Evolutionary conservation across 2,888 invertebrate species (phyloP).

Genomic region (Epistrophe grossulariae): DNA sequence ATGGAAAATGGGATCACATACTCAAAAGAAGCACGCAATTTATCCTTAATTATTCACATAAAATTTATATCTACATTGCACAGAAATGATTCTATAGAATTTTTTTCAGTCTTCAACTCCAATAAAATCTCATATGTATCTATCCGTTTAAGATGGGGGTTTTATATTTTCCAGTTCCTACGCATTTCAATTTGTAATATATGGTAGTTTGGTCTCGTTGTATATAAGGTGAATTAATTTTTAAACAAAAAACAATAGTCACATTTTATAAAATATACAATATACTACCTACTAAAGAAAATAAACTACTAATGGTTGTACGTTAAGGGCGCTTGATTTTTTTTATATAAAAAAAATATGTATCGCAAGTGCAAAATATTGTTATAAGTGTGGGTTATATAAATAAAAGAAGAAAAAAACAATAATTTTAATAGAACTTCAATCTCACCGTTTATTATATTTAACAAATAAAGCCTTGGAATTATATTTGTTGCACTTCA

Average conservation of each 20-base stretch:
- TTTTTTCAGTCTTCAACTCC: not conserved
- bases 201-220: conserved; percentile 15
- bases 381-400: conserved; percentile 51
- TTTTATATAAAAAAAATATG: conserved; percentile 21
- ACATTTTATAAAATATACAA: conserved; percentile 13
- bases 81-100: conserved; percentile 6
- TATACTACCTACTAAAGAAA: not conserved
- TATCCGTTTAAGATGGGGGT: conserved; percentile 4
- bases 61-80: conserved; percentile 6
- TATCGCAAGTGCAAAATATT: conserved; percentile 41
- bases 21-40: not conserved
- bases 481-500: conserved; percentile 82
- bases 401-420: conserved; percentile 53
- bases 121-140: conserved; percentile 29
- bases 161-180: conserved; percentile 44
- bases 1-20: not conserved
- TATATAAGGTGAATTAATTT: conserved; percentile 4
- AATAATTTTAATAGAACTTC: conserved; percentile 48
- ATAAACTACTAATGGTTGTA: not conserved
- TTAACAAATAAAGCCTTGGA: conserved; percentile 80
- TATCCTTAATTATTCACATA: conserved; percentile 19
- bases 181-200: conserved; percentile 49
- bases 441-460: conserved; percentile 81
- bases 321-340: conserved; percentile 17
- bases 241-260: not conserved